phyloP scores from a whole-genome alignment of 1,140 invertebrate species.

The Sminthurinus signatus region DNA sequence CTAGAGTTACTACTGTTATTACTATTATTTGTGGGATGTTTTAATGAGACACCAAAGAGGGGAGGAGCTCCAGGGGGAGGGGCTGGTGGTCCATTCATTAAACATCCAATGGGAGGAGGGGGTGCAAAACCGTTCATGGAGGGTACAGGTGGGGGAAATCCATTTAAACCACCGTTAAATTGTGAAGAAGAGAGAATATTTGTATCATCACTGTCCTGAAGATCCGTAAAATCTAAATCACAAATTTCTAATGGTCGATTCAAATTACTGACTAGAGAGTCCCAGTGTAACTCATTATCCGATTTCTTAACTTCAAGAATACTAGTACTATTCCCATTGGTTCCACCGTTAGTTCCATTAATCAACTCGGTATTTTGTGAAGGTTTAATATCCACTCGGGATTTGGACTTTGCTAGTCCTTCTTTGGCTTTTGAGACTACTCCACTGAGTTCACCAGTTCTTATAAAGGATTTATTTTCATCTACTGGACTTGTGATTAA shows the following conservation, averaged over 20 bases:
- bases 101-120: constrained; percentile 44
- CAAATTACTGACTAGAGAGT: constrained; percentile 73
- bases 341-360: constrained; percentile 12
- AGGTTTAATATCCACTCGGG: constrained; percentile 58
- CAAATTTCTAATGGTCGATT: constrained; percentile 80
- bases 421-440: constrained; percentile 90
- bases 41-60: constrained; percentile 47
- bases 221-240: constrained; percentile 48
- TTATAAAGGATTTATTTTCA: constrained; percentile 52
- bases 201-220: constrained; percentile 58
- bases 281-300: constrained; percentile 88
- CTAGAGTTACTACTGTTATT: constrained; percentile 32
- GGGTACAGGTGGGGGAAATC: constrained; percentile 39
- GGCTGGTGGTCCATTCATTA: constrained; percentile 48
- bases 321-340: constrained; percentile 35
- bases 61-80: constrained; percentile 46
- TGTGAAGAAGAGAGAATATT: constrained; percentile 39
- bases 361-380: constrained; percentile 40
- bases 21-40: constrained; percentile 46
- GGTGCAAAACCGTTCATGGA: constrained; percentile 45
- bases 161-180: constrained; percentile 33
- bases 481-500: constrained; percentile 55
- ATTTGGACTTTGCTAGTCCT: constrained; percentile 73
- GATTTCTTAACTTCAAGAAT: constrained; percentile 76
- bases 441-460: constrained; percentile 55